Evolutionary conservation across 2,113 vertebrate genomes (phyloP), one percentile per base, ranked within the genome.

Genomic region (Anarhynchus alexandrinus): DNA sequence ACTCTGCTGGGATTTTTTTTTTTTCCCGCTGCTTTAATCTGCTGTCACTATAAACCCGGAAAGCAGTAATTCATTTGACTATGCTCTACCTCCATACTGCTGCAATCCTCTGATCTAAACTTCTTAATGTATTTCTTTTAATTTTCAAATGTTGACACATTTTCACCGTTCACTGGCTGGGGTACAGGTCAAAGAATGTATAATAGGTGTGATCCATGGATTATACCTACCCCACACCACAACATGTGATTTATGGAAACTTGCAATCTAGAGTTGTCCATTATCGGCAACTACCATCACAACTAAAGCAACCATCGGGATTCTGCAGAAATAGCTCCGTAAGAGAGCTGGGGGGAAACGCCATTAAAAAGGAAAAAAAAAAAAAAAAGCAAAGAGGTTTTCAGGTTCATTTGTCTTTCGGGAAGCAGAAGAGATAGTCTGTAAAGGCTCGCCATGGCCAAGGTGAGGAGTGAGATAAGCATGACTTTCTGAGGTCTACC

Each of bases 21-120:
- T 11, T 7, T 7, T 30, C 25, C 25, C 57, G 49, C 47, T 62
- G 27, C 54, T 94, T 82, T 97, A 96, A 91, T 97, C 82, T 91
- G 8, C 88, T 94, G 54, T 71, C 52, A 70, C 47, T 69, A 61
- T 36, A 80, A 94, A 89, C 88, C 12, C n/a, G 49, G 58, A 95
- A 97, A 92, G 57, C 45, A 38, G 38, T 77, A 94, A 66, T 77
- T 96, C 34, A 69, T 88, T 66, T 88, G 80, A 7, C 27, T 94
- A 22, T 54, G 25, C n/a, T 82, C 34, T 93, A 73, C 65, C 62
- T 83, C 52, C 80, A 11, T n/a, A 57, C 65, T 6, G 25, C 43
- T 80, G 54, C 94, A 93, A 76, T 88, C 47, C 47, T 90, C 57
- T 76, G 49, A 87, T 84, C 84, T 87, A 72, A 93, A 89, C 21